A percentile compares a stretch with the other conserved stretches of the same genome.
Evolutionary conservation across 1,140 invertebrate genomes (phyloP).

Genomic region (Geopemphigus sp.): DNA sequence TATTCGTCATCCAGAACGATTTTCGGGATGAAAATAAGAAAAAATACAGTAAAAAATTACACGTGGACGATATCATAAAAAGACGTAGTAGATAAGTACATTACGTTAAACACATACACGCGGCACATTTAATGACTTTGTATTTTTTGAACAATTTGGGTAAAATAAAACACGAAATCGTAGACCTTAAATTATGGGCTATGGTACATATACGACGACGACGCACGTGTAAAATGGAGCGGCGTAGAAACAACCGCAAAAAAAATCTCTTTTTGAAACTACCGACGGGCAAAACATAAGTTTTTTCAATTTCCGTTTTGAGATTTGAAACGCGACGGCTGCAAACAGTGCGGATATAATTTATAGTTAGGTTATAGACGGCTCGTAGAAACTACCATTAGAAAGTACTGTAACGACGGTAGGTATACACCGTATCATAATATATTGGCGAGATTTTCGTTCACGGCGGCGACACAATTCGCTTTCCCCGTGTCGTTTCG

Average conservation of each 20-base stretch:
- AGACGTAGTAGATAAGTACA: background rate
- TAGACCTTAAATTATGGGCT: too few species aligned
- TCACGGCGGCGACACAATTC: background rate
- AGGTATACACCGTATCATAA: background rate
- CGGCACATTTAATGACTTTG: background rate
- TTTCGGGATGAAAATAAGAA: background rate
- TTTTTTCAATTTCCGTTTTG: slow-evolving; percentile 23
- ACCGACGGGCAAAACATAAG: too few species aligned
- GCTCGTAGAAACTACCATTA: background rate
- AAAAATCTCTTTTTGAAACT: background rate
- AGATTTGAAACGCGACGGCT: background rate
- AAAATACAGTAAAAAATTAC: background rate
- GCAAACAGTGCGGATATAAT: background rate
- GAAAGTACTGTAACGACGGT: background rate
- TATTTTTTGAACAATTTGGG: background rate
- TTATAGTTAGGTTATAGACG: too few species aligned
- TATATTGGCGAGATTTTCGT: slow-evolving; percentile 7
- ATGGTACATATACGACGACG: too few species aligned
- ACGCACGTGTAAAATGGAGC: background rate
- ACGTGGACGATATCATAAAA: background rate
- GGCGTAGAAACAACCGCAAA: slow-evolving; percentile 7
- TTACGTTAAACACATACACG: background rate
- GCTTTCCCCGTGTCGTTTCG: background rate
- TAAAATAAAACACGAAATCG: background rate
- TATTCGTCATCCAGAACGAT: background rate